Conservation (phyloP, 2,113 vertebrate species). For the Tetraodon nigroviridis region DNA sequence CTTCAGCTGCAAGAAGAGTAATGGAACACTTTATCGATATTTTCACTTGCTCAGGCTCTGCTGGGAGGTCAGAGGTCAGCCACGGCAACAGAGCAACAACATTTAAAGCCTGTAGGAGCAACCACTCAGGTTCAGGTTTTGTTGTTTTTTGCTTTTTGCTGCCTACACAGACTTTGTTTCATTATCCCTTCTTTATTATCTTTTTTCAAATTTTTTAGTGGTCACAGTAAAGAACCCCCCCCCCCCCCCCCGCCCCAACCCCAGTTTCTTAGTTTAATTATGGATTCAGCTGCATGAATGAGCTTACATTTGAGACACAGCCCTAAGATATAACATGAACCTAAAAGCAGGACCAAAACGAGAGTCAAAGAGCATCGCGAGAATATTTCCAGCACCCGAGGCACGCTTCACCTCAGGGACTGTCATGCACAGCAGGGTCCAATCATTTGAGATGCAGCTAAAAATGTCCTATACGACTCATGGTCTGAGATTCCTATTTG, state of each 20-base stretch:
- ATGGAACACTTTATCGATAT: conserved; percentile 24
- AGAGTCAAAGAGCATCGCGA: conserved; percentile 16
- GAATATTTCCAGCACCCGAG: conserved; percentile 54
- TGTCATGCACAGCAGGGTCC: conserved; percentile 42
- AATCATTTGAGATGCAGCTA: conserved; percentile 18
- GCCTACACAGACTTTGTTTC: conserved; percentile 3
- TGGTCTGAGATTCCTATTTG: too few species aligned
- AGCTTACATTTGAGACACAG: conserved; percentile 18
- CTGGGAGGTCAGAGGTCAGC: conserved; percentile 39
- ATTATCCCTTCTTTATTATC: conserved; percentile 1
- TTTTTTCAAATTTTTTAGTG: conserved; percentile 6
- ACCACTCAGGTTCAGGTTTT: not conserved
- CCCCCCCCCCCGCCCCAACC: too few species aligned
- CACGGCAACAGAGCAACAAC: conserved; percentile 2
- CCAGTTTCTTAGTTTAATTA: conserved; percentile 28
- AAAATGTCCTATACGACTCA: too few species aligned
- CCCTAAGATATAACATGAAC: conserved; percentile 13
- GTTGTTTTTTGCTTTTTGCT: not conserved
- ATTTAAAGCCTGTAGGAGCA: conserved; percentile 6
- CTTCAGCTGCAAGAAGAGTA: not conserved
- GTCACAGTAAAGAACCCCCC: conserved; percentile 1
- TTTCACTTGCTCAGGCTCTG: not conserved
- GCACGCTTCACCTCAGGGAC: conserved; percentile 38
- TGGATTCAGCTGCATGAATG: conserved; percentile 3
- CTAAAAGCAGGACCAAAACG: conserved; percentile 12